These are phyloP conservation scores for Stenopsyche tienmushanensis DNA, from an alignment of 1,140 invertebrate genomes.

Conservation along the genomic window DNA sequence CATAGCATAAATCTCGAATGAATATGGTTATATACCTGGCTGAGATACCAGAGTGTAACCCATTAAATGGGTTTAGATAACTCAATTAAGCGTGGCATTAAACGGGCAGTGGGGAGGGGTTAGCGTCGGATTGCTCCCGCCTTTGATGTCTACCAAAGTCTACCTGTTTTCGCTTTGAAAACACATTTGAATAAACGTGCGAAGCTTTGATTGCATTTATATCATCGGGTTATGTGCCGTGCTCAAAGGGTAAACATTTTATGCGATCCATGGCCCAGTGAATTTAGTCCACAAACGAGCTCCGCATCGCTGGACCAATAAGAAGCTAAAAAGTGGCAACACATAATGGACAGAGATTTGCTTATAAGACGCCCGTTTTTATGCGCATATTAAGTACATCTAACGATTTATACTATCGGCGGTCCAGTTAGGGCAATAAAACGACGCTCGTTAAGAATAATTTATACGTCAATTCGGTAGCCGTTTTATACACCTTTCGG, in stretches of 20 bases:
- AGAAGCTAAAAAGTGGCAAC: neutral
- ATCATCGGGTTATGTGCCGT: neutral
- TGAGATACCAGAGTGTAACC: conserved; percentile 8
- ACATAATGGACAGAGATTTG: no score
- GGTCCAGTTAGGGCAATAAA: no score
- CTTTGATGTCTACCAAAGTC: conserved; percentile 9
- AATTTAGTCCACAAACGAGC: neutral
- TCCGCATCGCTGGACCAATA: neutral
- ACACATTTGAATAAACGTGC: conserved; percentile 1
- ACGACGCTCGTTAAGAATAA: no score
- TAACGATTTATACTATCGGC: no score
- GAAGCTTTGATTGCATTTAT: conserved; percentile 24
- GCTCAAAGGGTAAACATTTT: conserved; percentile 1
- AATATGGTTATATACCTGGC: conserved; percentile 2
- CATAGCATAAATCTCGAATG: neutral
- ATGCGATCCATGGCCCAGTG: neutral
- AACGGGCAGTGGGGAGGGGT: conserved; percentile 3
- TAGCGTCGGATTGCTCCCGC: neutral
- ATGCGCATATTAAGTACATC: no score
- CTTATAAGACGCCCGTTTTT: no score
- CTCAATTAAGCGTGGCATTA: conserved; percentile 35
- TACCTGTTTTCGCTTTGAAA: conserved; percentile 25
- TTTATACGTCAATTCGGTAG: conserved; percentile 26
- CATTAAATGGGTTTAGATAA: conserved; percentile 35
- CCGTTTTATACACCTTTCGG: conserved; percentile 26